These are phyloP conservation scores for Uromys caudimaculatus DNA, from an alignment of 2,797 vertebrate genomes.

Conservation along the genomic window DNA sequence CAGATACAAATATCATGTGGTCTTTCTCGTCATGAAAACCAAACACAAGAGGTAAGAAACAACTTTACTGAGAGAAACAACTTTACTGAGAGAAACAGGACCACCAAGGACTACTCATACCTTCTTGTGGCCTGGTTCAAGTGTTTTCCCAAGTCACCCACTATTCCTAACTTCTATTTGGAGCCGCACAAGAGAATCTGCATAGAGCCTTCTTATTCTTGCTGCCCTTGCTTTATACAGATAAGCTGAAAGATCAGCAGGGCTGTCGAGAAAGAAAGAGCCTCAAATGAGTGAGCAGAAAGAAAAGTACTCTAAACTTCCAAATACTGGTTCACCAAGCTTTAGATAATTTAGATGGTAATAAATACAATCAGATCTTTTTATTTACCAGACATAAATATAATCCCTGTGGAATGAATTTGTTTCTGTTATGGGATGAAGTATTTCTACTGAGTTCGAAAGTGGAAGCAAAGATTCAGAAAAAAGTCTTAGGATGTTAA, in stretches of 20 bases:
- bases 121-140: background rate
- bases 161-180: background rate
- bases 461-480: conserved; percentile 40
- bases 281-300: background rate
- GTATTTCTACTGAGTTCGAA: conserved; percentile 4
- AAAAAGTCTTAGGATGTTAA: background rate
- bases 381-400: background rate
- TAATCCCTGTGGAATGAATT: background rate
- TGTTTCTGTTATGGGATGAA: background rate
- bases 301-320: background rate
- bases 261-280: background rate
- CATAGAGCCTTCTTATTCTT: background rate
- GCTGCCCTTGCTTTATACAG: background rate
- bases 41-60: background rate
- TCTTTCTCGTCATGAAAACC: conserved; percentile 38
- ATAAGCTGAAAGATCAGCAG: background rate
- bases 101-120: background rate
- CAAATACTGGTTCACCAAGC: background rate
- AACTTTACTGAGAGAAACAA: background rate
- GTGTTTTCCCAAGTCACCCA: background rate
- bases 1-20: background rate
- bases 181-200: conserved; percentile 28
- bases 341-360: background rate
- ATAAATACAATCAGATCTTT: conserved; percentile 2
- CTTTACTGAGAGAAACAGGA: background rate